Evolutionary conservation across 2,797 vertebrate genomes (phyloP).

Genomic region (Diplodus sargus): DNA sequence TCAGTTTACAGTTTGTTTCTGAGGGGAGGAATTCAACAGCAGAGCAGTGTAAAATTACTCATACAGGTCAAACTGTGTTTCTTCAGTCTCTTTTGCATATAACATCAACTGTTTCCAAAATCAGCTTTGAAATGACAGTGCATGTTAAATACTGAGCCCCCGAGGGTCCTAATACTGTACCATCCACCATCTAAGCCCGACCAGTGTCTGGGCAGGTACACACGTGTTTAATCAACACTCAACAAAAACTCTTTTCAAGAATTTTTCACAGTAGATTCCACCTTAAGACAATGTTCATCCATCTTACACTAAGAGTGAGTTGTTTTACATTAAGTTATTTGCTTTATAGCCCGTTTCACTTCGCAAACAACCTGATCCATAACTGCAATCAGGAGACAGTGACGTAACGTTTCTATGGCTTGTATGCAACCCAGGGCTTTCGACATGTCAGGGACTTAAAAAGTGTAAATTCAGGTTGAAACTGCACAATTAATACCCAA

Average conservation of each 20-base stretch:
- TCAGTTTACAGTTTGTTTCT: conserved; percentile 79
- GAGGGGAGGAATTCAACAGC: conserved; percentile 79
- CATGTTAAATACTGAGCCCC: conserved; percentile 78
- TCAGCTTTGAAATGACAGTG: conserved; percentile 67
- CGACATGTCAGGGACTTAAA: conserved; percentile 25
- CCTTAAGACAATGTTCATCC: conserved; percentile 62
- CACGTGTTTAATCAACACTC: conserved; percentile 60
- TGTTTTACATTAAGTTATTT: conserved; percentile 55
- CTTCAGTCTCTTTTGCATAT: conserved; percentile 78
- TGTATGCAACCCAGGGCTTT: conserved; percentile 73
- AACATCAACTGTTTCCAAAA: conserved; percentile 79
- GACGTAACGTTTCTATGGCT: conserved; percentile 79
- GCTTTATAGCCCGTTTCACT: conserved; percentile 46
- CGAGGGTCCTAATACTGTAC: conserved; percentile 72
- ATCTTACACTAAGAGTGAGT: conserved; percentile 62
- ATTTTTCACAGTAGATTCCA: conserved; percentile 72
- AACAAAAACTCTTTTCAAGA: conserved; percentile 59
- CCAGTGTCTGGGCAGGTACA: conserved; percentile 54
- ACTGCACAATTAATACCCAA: conserved; percentile 37
- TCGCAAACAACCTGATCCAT: conserved; percentile 57
- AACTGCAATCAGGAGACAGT: conserved; percentile 60
- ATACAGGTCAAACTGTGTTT: conserved; percentile 72
- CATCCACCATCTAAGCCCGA: conserved; percentile 58
- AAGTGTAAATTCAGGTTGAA: conserved; percentile 59
- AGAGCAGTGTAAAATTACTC: conserved; percentile 76